Base-by-base conservation (phyloP, 2,888 invertebrate species). In the Dryocosmus kuriphilus region DNA sequence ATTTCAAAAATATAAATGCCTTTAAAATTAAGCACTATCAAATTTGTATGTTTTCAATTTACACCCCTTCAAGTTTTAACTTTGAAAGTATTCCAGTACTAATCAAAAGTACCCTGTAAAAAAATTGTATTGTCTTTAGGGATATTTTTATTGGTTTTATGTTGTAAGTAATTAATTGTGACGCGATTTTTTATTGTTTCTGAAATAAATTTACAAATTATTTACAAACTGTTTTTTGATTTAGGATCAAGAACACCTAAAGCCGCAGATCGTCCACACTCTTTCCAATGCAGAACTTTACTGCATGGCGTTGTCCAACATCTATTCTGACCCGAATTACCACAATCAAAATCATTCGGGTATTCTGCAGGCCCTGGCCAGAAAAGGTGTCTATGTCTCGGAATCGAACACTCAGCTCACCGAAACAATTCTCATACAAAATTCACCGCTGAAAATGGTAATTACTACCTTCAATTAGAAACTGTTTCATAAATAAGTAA, bases 291-390 rank as follows among this genome's bases (percentile, higher is more conserved):
- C 98, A 85, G 98, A 98, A 92, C 94, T 98, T 83, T 98, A 98
- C 93, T 98, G 98, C 93, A 94, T 97, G 92, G 98, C 98, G 79
- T 93, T 98, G 92, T 96, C 97, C 87, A 98, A 98, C 93, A 96
- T 98, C 93, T 98, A 98, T 93, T 97, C 97, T 83, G 98, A 98
- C 93, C 98, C 98, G 81, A 98, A 98, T 93, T 98, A 97, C 93
- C 97, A 97, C 94, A 97, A 96, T 93, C 95, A 98, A 88, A 98
- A 98, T 93, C 98, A 98, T 93, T 96, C 96, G 95, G 96, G 97
- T 91, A 97, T 98, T 90, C 94, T 98, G 90, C 98, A 98, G 93
- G 97, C 97, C 77, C 93, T 99, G 89, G 95, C 97, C 85, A 94
- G 98, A 90, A 98, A 98, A 92, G 98, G 98, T 81, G 96, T 98